These are phyloP conservation scores for Myiozetetes cayanensis DNA, from an alignment of 2,113 vertebrate species.

Conservation along the genomic window DNA sequence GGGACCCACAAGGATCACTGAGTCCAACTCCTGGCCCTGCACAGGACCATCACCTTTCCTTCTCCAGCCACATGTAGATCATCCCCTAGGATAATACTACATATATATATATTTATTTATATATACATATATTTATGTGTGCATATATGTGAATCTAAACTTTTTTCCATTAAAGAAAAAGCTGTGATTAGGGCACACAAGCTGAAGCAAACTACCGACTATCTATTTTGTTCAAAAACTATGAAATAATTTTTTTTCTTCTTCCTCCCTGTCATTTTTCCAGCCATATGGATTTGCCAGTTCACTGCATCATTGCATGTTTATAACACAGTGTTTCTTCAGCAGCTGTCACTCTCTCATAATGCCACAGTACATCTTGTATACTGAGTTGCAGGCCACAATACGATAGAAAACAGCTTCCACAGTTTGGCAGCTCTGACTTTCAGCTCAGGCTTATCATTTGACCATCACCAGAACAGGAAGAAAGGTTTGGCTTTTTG, in stretches of 20 bases:
- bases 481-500: background rate
- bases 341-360: constrained; percentile 73
- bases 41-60: background rate
- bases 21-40: background rate
- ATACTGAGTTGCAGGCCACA: constrained; percentile 53
- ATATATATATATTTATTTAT: background rate
- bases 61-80: background rate
- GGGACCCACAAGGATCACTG: background rate
- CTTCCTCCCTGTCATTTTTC: background rate
- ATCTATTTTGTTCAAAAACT: constrained; percentile 6
- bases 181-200: background rate
- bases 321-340: constrained; percentile 63
- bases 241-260: background rate
- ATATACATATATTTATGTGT: background rate
- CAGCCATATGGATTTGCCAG: constrained; percentile 72
- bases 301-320: constrained; percentile 73
- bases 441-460: background rate
- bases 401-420: constrained; percentile 49
- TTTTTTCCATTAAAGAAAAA: background rate
- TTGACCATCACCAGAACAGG: background rate
- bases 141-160: background rate
- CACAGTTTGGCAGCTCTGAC: background rate
- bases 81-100: background rate
- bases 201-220: background rate
- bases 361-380: constrained; percentile 49